Base-by-base conservation (phyloP, 2,113 vertebrate genomes). In the Odocoileus hemionus region DNA sequence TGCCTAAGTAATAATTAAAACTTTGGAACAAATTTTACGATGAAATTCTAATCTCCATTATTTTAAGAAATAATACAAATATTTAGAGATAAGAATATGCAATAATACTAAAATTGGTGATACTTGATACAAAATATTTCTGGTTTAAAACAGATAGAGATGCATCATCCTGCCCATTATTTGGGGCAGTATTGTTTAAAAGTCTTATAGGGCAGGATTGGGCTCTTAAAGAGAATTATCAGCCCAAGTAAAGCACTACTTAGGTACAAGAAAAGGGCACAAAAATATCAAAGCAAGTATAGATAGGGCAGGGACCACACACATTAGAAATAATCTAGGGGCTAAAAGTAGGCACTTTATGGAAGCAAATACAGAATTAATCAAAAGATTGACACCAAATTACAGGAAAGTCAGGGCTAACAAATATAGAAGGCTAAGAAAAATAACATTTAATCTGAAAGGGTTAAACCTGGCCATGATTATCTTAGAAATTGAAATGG, bases 401-500 rank as follows among this genome's bases (percentile, higher is more conserved):
- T 98, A 97, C 55, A 92, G 58, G 50, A 76, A 95, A 96, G 95
- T 96, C 39, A 92, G 64, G 36, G 11, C 47, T 98, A 96, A 97
- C 84, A 97, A 96, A 97, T 98, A 92, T 23, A 93, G 57, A 95
- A 13, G 47, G 23, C 60, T 94, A 96, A 61, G 70, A 98, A 96
- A 97, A 97, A 95, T 95, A 96, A 95, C 82, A 93, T 79, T 98
- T 95, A 86, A 89, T 97, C 93, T 95, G 93, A 97, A 98, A 98
- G 95, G 93, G 96, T 98, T 98, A 98, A 98, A 97, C 60, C n/a
- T 94, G 12, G 25, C 11, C 30, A 64, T 54, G 58, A 97, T 98
- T 96, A 96, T 79, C 58, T 96, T 91, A 97, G 94, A 96, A 96
- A 97, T 6, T 45, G 94, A 97, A 96, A 96, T 95, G 61, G 85